These are phyloP conservation scores for Ataeniobius toweri DNA, from an alignment of 2,797 vertebrate species.

Conservation along the genomic window DNA sequence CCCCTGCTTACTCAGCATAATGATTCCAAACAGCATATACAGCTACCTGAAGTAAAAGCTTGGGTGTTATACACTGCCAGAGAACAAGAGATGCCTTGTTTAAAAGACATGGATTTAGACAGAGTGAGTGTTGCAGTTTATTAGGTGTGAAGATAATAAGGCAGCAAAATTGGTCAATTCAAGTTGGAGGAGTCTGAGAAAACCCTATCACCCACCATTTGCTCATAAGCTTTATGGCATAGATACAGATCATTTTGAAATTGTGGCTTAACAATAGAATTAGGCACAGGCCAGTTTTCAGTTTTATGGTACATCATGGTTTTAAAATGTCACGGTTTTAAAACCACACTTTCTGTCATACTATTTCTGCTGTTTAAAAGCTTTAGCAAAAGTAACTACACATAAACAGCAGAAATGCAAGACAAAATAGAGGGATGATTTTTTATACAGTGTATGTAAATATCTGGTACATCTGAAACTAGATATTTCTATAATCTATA, in stretches of 20 bases:
- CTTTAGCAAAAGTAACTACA: too few species aligned
- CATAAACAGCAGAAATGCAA: too few species aligned
- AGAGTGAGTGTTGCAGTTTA: not conserved
- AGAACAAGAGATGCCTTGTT: constrained; percentile 9
- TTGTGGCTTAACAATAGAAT: not conserved
- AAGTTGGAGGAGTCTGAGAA: not conserved
- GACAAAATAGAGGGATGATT: too few species aligned
- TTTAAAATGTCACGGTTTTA: not conserved
- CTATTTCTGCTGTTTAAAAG: not conserved
- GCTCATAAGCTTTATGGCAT: not conserved
- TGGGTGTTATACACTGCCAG: constrained; percentile 6
- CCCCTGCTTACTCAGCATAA: constrained; percentile 51
- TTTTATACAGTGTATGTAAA: too few species aligned
- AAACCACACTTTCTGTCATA: too few species aligned
- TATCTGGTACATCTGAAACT: too few species aligned
- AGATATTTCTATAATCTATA: too few species aligned
- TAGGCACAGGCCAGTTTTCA: not conserved
- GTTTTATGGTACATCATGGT: not conserved
- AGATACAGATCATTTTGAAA: not conserved
- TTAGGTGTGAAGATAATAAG: constrained; percentile 25
- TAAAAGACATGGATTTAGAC: constrained; percentile 11
- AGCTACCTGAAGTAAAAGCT: constrained; percentile 26
- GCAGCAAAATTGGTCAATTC: constrained; percentile 15
- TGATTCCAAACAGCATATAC: constrained; percentile 41
- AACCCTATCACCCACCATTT: not conserved